Evolutionary conservation across 2,797 vertebrate genomes (phyloP), one percentile per base, ranked within the genome.

Genomic region (Saxicola maurus): DNA sequence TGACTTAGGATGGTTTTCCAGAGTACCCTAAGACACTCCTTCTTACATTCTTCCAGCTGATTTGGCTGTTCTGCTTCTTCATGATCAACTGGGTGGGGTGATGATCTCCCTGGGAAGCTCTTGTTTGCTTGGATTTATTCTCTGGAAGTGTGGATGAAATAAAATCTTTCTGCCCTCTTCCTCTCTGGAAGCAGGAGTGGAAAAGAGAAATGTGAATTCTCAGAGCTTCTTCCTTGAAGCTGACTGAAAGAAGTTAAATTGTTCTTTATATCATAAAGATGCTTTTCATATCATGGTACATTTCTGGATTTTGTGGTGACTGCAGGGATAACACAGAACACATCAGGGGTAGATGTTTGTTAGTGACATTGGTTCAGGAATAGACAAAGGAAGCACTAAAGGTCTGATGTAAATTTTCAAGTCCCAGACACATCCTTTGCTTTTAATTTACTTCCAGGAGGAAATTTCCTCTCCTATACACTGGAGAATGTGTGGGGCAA

Each of bases 371-470:
- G 52, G 46, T 52, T n/a, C 55, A 68, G 59, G 49, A 90, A 77
- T 6, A 87, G 60, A 37, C 57, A 53, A 86, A 91, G 87, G 60
- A 86, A 84, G 57, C 27, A 67, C 38, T 86, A 74, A 74, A 65
- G 40, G 43, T 88, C 67, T 91, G 68, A 84, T 8, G 17, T 18
- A 74, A 67, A 67, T 88, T 73, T 84, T 74, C 42, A 64, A 86
- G 59, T 65, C 43, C 53, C 65, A 82, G 61, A 77, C 27, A 37
- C 11, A 28, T 88, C 61, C 53, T 79, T 17, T 65, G 61, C 46
- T 82, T 89, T 85, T 77, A 65, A 40, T 92, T 64, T 77, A 75
- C 73, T 91, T 89, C 53, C 18, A 57, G 51, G 30, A 80, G 43
- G 61, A 75, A 85, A 77, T 49, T 74, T 77, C 76, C 49, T 87